Evolutionary conservation across 2,113 vertebrate species (phyloP).

Genomic region (Bagarius yarrelli): DNA sequence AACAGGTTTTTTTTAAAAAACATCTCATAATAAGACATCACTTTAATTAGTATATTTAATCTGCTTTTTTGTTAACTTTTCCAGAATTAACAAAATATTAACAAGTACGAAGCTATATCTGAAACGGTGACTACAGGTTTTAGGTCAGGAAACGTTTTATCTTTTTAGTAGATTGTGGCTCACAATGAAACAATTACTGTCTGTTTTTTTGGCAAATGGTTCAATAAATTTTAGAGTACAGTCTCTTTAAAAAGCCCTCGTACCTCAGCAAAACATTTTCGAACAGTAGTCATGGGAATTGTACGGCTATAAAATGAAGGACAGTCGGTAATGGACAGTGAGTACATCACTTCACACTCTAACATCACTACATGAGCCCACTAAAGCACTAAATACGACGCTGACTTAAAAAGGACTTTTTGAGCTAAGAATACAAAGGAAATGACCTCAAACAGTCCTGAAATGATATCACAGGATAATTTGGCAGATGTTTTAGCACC

Average conservation of each 20-base stretch:
- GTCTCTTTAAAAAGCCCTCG: slow-evolving; percentile 18
- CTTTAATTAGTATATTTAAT: not conserved
- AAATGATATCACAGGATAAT: slow-evolving; percentile 35
- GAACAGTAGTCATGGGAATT: slow-evolving; percentile 7
- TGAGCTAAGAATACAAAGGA: slow-evolving; percentile 29
- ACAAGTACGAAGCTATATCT: not conserved
- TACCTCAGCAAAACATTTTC: slow-evolving; percentile 8
- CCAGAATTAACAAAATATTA: no score
- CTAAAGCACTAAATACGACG: slow-evolving; percentile 16
- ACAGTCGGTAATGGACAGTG: not conserved
- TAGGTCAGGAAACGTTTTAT: not conserved
- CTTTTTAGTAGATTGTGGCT: not conserved
- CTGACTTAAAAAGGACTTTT: slow-evolving; percentile 18
- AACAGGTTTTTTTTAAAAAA: not conserved
- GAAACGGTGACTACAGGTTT: not conserved
- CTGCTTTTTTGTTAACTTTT: not conserved
- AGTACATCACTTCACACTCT: not conserved
- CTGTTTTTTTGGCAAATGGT: not conserved
- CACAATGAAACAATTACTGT: not conserved
- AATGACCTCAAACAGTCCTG: slow-evolving; percentile 29
- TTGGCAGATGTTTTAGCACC: slow-evolving; percentile 42
- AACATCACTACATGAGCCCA: slow-evolving; percentile 1
- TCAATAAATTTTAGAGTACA: not conserved
- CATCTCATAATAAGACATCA: not conserved
- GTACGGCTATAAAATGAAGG: slow-evolving; percentile 7